Percentiles rank a stretch among this genome's conserved stretches.
These are phyloP conservation scores for Selene dorsalis DNA, from an alignment of 2,797 vertebrate genomes.

Conservation along the genomic window DNA sequence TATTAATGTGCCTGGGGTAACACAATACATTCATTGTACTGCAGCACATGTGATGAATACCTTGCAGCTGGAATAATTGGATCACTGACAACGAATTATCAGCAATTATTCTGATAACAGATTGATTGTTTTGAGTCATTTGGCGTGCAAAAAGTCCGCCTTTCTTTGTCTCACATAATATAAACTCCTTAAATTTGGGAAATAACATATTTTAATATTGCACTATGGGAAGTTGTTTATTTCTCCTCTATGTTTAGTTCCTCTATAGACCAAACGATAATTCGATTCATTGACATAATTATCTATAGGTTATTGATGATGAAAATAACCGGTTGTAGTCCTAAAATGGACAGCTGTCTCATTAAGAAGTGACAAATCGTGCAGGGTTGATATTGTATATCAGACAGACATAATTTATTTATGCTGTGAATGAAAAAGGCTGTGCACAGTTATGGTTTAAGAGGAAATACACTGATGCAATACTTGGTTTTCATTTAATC, in stretches of 20 bases:
- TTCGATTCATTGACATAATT: too few relatives aligned
- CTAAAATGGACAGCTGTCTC: not conserved
- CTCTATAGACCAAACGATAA: too few relatives aligned
- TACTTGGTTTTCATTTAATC: slow-evolving; percentile 8
- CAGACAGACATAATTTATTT: not conserved
- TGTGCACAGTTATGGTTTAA: not conserved
- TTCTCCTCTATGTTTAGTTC: too few relatives aligned
- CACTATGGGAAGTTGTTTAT: too few relatives aligned
- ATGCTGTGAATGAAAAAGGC: slow-evolving; percentile 9
- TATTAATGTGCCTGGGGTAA: not conserved
- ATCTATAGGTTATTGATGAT: too few relatives aligned
- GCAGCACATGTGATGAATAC: not conserved
- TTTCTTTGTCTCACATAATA: too few relatives aligned
- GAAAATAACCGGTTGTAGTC: not conserved
- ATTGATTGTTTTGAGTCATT: not conserved
- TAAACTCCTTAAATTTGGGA: too few relatives aligned
- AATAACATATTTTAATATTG: too few relatives aligned
- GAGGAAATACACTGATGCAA: not conserved
- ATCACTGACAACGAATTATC: not conserved
- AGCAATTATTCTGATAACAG: too few relatives aligned
- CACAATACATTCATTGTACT: not conserved
- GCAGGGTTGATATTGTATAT: not conserved
- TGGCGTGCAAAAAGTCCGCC: too few relatives aligned
- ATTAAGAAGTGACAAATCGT: not conserved
- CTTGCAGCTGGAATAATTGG: not conserved